Evolutionary conservation across 2,113 vertebrate species (phyloP).

Genomic region (Catharus bicknelli): DNA sequence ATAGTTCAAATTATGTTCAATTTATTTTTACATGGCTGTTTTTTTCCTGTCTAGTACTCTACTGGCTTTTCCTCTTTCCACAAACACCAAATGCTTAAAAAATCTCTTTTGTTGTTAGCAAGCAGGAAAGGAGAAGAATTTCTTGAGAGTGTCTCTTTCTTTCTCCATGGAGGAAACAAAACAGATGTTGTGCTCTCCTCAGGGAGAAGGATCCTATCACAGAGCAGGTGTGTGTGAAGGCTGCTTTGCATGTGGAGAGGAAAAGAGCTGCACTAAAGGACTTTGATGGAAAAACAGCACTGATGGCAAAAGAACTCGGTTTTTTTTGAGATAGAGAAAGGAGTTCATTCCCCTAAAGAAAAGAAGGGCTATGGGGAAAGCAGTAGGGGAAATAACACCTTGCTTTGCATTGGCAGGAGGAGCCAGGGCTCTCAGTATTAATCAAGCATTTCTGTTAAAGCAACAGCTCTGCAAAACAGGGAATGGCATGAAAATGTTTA

Average conservation of each 20-base stretch:
- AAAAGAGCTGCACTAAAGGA: not conserved
- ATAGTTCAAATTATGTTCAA: constrained; percentile 30
- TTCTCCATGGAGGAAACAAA: constrained; percentile 11
- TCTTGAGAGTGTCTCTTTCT: not conserved
- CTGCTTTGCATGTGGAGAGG: not conserved
- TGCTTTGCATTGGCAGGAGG: constrained; percentile 33
- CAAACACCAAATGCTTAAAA: constrained; percentile 33
- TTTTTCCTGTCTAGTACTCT: constrained; percentile 35
- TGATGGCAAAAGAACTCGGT: not conserved
- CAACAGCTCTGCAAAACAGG: not conserved
- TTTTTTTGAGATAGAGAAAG: not conserved
- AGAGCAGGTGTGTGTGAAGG: constrained; percentile 31
- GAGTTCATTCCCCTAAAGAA: not conserved
- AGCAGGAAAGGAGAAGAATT: constrained; percentile 36
- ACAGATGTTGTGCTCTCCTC: constrained; percentile 37
- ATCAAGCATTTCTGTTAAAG: not conserved
- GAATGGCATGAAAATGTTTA: not conserved
- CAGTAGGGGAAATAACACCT: not conserved
- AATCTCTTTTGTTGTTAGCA: constrained; percentile 15
- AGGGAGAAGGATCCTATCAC: constrained; percentile 28
- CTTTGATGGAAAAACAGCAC: not conserved
- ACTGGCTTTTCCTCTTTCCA: constrained; percentile 14
- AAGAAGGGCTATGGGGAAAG: not conserved
- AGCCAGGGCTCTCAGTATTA: not conserved
- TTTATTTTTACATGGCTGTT: constrained; percentile 33